A percentile compares a stretch with the other conserved stretches of the same genome.
Evolutionary conservation across 2,888 invertebrate species (phyloP).

Genomic region (Cerastis rubricosa): DNA sequence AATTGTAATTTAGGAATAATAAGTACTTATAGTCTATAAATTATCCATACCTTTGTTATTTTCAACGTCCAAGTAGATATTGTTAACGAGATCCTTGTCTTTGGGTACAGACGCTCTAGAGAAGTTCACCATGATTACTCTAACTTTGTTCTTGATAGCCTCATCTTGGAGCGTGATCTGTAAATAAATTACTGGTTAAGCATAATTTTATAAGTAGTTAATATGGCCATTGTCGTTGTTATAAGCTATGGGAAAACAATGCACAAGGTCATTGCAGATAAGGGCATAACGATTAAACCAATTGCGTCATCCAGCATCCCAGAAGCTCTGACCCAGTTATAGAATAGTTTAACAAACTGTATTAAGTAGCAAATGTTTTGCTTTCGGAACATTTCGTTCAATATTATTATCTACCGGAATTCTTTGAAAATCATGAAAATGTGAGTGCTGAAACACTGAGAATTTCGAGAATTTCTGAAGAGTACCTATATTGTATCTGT

Average conservation of each 20-base stretch:
- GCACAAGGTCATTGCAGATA: conserved; percentile 34
- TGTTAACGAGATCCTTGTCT: conserved; percentile 82
- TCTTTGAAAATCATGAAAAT: not conserved
- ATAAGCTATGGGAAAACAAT: conserved; percentile 27
- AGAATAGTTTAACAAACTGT: not conserved
- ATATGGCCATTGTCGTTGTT: not conserved
- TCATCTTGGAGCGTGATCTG: conserved; percentile 90
- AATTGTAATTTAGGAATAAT: not conserved
- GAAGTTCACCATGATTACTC: conserved; percentile 89
- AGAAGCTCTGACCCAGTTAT: not conserved
- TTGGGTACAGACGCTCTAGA: conserved; percentile 78
- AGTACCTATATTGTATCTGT: not conserved
- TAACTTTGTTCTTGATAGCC: conserved; percentile 87
- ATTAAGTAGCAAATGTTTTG: not conserved
- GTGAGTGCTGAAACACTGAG: not conserved
- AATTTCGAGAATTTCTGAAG: not conserved
- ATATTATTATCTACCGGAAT: not conserved
- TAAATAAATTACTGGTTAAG: conserved; percentile 55
- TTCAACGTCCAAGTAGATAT: conserved; percentile 84
- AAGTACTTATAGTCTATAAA: not conserved
- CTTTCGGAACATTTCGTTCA: not conserved
- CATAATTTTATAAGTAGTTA: not conserved
- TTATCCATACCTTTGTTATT: conserved; percentile 81
- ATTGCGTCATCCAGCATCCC: conserved; percentile 34
- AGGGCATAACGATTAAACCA: conserved; percentile 1